phyloP scores from a whole-genome alignment of 2,113 vertebrate species.

The Entosphenus tridentatus region DNA sequence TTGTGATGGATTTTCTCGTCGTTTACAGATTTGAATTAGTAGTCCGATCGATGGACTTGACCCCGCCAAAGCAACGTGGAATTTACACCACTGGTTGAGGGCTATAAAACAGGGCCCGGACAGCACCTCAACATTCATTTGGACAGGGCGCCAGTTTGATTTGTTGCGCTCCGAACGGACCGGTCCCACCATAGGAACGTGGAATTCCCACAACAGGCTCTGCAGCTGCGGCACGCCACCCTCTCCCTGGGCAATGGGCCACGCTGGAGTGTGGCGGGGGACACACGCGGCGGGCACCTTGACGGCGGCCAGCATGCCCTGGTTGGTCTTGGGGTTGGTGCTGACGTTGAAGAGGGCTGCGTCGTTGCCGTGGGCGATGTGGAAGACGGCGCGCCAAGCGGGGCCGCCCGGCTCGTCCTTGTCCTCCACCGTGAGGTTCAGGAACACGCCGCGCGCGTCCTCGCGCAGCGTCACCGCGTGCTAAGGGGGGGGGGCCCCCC shows the following conservation, averaged over 20 bases:
- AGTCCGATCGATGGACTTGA: no score
- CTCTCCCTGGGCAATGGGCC: neutral
- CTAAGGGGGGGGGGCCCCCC: no score
- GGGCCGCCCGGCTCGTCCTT: slow-evolving; percentile 60
- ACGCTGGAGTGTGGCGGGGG: neutral
- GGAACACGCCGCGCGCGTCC: slow-evolving; percentile 55
- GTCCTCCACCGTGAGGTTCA: slow-evolving; percentile 76
- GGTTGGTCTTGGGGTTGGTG: slow-evolving; percentile 73
- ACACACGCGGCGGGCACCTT: slow-evolving; percentile 33
- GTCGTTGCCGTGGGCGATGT: slow-evolving; percentile 73
- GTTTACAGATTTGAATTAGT: no score
- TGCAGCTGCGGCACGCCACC: neutral
- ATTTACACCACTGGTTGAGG: no score
- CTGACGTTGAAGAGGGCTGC: slow-evolving; percentile 68
- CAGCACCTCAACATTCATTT: neutral
- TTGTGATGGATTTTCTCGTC: no score
- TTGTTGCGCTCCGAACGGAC: neutral
- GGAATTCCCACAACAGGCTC: neutral
- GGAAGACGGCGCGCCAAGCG: slow-evolving; percentile 64
- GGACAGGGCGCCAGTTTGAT: neutral
- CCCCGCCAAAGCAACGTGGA: no score
- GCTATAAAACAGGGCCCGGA: no score
- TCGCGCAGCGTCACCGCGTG: slow-evolving; percentile 46
- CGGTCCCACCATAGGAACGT: neutral
- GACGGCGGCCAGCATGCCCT: slow-evolving; percentile 82